Percentiles rank a stretch among this genome's conserved stretches.
These are phyloP conservation scores for Sapajus apella DNA, from an alignment of 2,113 vertebrate genomes.

Conservation along the genomic window DNA sequence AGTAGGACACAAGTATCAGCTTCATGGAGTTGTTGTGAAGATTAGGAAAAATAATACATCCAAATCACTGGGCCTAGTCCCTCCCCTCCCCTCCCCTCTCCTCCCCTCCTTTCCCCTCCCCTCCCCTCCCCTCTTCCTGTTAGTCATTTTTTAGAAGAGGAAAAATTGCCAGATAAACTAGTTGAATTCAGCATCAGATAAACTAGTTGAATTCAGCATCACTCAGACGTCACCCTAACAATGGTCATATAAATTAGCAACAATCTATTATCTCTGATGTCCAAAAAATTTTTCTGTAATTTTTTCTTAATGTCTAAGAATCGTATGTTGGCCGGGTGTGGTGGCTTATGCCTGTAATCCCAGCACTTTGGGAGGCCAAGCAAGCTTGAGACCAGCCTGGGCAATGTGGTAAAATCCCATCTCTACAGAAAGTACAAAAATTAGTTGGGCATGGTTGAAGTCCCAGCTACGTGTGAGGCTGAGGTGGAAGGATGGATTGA, in stretches of 20 bases:
- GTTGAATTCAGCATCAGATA: not conserved
- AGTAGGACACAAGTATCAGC: not conserved
- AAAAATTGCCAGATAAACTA: constrained; percentile 20
- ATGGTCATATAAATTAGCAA: not conserved
- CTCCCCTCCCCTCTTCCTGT: not conserved
- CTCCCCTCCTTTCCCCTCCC: too few species aligned
- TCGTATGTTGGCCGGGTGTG: too few species aligned
- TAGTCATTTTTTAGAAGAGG: constrained; percentile 27
- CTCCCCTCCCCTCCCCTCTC: too few species aligned
- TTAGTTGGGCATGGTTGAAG: too few species aligned
- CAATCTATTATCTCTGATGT: not conserved
- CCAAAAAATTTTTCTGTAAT: not conserved
- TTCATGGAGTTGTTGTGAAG: not conserved
- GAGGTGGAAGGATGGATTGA: too few species aligned
- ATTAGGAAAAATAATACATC: constrained; percentile 5
- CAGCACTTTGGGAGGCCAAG: too few species aligned
- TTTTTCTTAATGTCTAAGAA: not conserved
- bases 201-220: not conserved
- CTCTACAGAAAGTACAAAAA: too few species aligned
- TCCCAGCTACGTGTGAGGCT: too few species aligned
- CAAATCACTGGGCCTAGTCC: not conserved
- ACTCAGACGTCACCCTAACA: not conserved
- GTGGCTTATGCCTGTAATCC: too few species aligned
- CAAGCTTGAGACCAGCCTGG: too few species aligned
- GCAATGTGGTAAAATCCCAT: too few species aligned